Conservation (phyloP, 2,113 vertebrate genomes). For the Tenebrosternarchus preto region DNA sequence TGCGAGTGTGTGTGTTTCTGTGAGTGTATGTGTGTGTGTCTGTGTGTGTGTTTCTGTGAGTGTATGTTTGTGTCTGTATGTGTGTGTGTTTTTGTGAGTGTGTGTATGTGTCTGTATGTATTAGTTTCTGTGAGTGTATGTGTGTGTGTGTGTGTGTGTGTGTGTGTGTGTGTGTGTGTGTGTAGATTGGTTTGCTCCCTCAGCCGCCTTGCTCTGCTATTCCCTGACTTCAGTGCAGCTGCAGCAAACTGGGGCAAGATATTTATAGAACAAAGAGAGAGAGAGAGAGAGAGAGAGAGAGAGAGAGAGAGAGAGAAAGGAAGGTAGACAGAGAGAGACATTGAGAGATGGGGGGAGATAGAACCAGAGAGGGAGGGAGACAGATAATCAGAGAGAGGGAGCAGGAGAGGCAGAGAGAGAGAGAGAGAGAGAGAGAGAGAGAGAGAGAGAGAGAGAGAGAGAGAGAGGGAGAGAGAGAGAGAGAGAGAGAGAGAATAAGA, state of each 20-base stretch:
- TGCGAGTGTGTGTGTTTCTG: constrained; percentile 21
- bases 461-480: constrained; percentile 5
- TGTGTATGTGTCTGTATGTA: background rate
- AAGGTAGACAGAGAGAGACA: background rate
- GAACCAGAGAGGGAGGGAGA: background rate
- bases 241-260: constrained; percentile 79
- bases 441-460: background rate
- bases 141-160: background rate
- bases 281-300: constrained; percentile 51
- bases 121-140: constrained; percentile 17
- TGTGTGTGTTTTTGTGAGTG: background rate
- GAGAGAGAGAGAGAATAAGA: constrained; percentile 18
- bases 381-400: background rate
- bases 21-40: constrained; percentile 36
- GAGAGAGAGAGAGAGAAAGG: constrained; percentile 53
- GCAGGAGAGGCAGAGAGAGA: background rate
- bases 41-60: constrained; percentile 18
- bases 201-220: constrained; percentile 59
- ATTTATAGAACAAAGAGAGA: constrained; percentile 71
- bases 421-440: constrained; percentile 9
- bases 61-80: background rate
- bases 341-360: background rate
- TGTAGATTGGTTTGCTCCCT: constrained; percentile 55
- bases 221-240: constrained; percentile 72
- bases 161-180: constrained; percentile 15